phyloP scores from a whole-genome alignment of 2,113 vertebrate species.

The Onychostoma macrolepis region DNA sequence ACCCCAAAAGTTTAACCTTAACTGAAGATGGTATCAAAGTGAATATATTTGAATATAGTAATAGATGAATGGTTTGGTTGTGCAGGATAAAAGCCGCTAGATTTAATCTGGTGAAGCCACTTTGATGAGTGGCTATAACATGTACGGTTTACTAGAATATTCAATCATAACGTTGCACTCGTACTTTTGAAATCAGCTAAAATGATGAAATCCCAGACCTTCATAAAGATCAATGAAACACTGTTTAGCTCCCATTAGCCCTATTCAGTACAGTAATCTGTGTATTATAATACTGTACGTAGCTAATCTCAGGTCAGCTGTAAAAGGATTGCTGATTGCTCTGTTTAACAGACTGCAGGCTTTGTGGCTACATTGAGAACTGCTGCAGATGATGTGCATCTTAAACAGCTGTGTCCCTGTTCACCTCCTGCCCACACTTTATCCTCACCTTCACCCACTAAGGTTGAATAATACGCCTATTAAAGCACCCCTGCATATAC shows the following conservation, averaged over 20 bases:
- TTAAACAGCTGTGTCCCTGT: background rate
- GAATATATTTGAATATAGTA: background rate
- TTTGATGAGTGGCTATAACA: background rate
- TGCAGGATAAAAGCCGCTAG: background rate
- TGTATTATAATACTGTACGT: background rate
- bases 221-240: slow-evolving; percentile 1
- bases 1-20: no score
- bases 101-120: background rate
- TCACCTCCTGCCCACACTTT: background rate
- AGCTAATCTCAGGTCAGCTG: background rate
- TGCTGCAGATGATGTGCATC: background rate
- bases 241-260: background rate
- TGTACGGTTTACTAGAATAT: background rate
- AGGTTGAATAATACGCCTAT: slow-evolving; percentile 36
- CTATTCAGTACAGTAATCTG: background rate
- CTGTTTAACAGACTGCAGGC: background rate
- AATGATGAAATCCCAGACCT: background rate
- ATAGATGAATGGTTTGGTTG: background rate
- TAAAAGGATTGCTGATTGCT: background rate
- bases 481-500: background rate
- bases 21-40: background rate
- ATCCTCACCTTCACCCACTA: slow-evolving; percentile 15
- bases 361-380: background rate
- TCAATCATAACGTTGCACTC: background rate
- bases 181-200: background rate